A percentile compares a stretch with the other conserved stretches of the same genome.
Evolutionary conservation across 2,888 invertebrate species (phyloP).

Genomic region (Acronicta aceris): DNA sequence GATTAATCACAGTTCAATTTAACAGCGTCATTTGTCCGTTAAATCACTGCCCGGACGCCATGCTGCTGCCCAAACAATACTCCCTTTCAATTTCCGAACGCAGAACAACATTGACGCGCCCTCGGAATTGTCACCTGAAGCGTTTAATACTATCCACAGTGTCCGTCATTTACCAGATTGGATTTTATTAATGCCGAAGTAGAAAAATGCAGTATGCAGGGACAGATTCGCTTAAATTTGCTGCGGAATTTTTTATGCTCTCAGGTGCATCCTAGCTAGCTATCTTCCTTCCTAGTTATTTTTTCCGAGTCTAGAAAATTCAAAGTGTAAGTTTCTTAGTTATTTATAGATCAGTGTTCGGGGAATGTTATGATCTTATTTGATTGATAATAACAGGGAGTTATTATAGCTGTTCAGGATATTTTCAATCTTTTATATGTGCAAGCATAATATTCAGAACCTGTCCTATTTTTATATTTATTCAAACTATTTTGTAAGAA

Average conservation of each 20-base stretch:
- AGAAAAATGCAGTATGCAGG: constrained; percentile 2
- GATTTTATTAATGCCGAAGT: constrained; percentile 10
- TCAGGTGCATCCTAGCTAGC: neutral
- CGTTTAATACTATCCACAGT: constrained; percentile 15
- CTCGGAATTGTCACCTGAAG: constrained; percentile 19
- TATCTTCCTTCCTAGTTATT: neutral
- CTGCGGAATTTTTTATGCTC: neutral
- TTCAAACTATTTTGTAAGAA: too few species aligned
- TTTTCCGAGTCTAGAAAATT: neutral
- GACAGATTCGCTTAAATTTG: constrained; percentile 1
- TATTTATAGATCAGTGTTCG: too few species aligned
- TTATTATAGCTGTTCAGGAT: too few species aligned
- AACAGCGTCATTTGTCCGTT: neutral
- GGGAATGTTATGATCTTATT: too few species aligned
- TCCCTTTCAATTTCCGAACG: constrained; percentile 7
- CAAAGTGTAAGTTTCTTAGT: too few species aligned
- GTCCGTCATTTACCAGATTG: constrained; percentile 14
- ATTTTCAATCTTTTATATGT: too few species aligned
- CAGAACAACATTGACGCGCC: constrained; percentile 13
- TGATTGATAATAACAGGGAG: too few species aligned
- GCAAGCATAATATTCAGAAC: too few species aligned
- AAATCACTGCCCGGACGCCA: neutral
- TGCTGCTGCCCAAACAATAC: constrained; percentile 1
- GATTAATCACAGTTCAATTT: neutral
- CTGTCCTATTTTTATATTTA: too few species aligned